These are phyloP conservation scores for Lepidotrigona ventralis DNA, from an alignment of 1,140 invertebrate species.

Conservation along the genomic window DNA sequence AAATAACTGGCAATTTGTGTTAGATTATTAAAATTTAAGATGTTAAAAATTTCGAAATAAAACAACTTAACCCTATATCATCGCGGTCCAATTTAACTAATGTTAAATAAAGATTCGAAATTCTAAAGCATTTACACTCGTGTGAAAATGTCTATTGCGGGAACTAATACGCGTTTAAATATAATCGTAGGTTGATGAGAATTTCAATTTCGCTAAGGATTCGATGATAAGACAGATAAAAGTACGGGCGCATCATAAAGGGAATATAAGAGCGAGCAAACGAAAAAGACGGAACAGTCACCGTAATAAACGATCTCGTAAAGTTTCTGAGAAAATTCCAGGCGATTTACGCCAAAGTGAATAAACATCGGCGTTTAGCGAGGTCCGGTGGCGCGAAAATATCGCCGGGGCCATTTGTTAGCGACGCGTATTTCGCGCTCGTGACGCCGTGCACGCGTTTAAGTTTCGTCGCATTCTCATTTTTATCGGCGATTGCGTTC, in stretches of 20 bases:
- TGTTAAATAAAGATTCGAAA: too few relatives aligned
- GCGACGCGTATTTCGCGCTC: constrained; percentile 13
- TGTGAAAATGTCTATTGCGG: too few relatives aligned
- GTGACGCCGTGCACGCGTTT: not conserved
- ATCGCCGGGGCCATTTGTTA: constrained; percentile 24
- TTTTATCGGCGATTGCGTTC: constrained; percentile 21
- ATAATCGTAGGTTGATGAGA: not conserved
- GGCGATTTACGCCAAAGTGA: constrained; percentile 3
- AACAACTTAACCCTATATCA: too few relatives aligned
- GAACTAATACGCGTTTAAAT: too few relatives aligned
- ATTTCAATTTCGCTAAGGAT: not conserved
- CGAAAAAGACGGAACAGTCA: too few relatives aligned
- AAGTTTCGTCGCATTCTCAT: not conserved
- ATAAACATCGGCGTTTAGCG: constrained; percentile 27
- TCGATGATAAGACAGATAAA: too few relatives aligned
- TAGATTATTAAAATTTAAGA: too few relatives aligned
- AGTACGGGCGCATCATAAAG: not conserved
- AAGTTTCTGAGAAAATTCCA: constrained; percentile 2
- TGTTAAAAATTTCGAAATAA: too few relatives aligned
- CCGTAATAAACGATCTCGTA: not conserved
- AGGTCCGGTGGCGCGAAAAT: constrained; percentile 7
- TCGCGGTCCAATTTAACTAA: too few relatives aligned
- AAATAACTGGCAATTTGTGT: too few relatives aligned
- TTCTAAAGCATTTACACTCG: too few relatives aligned
- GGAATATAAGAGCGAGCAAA: not conserved